Evolutionary conservation across 2,113 vertebrate species (phyloP).

Genomic region (Gnathonemus longibarbis): DNA sequence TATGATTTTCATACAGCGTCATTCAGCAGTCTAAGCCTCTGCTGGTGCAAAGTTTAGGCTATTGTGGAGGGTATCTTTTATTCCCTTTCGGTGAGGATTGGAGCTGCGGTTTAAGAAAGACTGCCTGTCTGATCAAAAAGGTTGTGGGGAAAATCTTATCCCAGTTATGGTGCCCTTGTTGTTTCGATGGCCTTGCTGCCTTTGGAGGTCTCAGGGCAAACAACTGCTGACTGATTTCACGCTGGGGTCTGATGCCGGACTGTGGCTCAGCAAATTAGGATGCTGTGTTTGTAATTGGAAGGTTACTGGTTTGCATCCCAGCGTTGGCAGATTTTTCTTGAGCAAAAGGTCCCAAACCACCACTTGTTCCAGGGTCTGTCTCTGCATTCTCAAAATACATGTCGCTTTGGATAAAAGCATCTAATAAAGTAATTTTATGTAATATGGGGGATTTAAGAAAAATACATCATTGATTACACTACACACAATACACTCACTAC

Average conservation of each 20-base stretch:
- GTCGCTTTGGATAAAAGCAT: not conserved
- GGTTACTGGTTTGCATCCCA: not conserved
- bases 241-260: not conserved
- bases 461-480: not conserved
- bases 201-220: not conserved
- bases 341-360: not conserved
- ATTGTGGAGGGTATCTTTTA: not conserved
- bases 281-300: not conserved
- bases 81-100: not conserved
- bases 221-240: not conserved
- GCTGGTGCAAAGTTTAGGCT: not conserved
- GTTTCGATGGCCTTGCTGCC: not conserved
- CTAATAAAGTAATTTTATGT: not conserved
- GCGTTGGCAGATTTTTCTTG: not conserved
- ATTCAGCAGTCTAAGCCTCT: not conserved
- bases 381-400: not conserved
- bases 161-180: not conserved
- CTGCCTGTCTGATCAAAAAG: not conserved
- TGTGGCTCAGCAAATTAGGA: not conserved
- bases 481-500: not conserved
- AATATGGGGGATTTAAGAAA: not conserved
- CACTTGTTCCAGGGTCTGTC: not conserved
- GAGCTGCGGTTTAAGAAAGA: not conserved
- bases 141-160: not conserved
- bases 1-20: not conserved